Conservation (phyloP, 2,888 invertebrate genomes). For the Protula sp. region DNA sequence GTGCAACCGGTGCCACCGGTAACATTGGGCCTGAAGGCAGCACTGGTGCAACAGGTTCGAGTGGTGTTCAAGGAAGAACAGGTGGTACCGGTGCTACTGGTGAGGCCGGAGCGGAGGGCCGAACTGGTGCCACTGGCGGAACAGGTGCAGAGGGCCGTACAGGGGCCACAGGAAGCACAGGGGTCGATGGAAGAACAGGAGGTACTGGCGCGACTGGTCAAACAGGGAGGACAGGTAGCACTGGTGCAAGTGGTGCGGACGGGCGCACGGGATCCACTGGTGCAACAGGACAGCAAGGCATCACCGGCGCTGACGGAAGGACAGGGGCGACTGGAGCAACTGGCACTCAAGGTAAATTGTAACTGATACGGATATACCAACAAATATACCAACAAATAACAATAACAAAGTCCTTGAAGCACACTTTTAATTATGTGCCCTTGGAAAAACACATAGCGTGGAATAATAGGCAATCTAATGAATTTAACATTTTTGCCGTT, state of each 20-base stretch:
- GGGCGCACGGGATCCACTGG: constrained; percentile 11
- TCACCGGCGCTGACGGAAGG: constrained; percentile 15
- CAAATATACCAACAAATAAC: too few relatives aligned
- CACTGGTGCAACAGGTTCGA: constrained; percentile 37
- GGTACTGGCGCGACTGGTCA: constrained; percentile 18
- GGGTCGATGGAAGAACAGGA: constrained; percentile 14
- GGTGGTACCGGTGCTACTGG: constrained; percentile 63
- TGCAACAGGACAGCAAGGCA: constrained; percentile 11
- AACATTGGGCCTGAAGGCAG: constrained; percentile 6
- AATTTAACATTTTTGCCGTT: too few relatives aligned
- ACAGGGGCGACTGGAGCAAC: constrained; percentile 12
- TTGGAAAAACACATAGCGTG: too few relatives aligned
- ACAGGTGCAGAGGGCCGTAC: constrained; percentile 17
- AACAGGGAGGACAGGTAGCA: constrained; percentile 12
- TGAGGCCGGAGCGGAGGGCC: constrained; percentile 11
- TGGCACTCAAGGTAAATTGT: too few relatives aligned
- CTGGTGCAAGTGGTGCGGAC: constrained; percentile 7
- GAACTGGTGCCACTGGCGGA: constrained; percentile 12
- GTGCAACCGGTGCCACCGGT: constrained; percentile 10
- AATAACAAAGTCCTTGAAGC: too few relatives aligned
- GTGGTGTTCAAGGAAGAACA: constrained; percentile 57
- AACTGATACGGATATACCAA: too few relatives aligned
- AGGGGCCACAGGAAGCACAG: constrained; percentile 15
- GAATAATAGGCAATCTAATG: too few relatives aligned
- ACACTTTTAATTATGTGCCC: too few relatives aligned